Conservation (phyloP, 2,888 invertebrate species). For the Caradrina clavipalpis region DNA sequence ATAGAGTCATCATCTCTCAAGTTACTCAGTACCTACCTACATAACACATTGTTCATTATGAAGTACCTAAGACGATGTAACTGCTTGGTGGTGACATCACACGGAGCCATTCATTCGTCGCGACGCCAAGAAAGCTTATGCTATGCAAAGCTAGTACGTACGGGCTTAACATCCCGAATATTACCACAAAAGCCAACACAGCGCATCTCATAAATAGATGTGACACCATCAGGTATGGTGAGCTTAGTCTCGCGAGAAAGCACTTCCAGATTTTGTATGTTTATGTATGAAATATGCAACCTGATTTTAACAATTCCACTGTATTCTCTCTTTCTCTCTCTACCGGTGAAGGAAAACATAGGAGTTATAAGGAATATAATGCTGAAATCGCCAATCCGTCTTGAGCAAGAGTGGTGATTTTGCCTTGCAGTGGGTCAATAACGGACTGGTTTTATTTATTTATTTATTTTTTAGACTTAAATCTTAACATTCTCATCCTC, state of each 20-base stretch:
- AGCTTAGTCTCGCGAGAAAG: slow-evolving; percentile 29
- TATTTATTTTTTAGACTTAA: background rate
- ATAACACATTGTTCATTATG: background rate
- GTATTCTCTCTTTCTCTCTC: background rate
- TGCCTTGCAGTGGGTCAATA: too few relatives aligned
- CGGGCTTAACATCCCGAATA: slow-evolving; percentile 5
- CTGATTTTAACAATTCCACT: slow-evolving; percentile 1
- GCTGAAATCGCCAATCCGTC: too few relatives aligned
- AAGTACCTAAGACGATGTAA: background rate
- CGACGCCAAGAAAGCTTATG: slow-evolving; percentile 2
- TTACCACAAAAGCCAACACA: slow-evolving; percentile 23
- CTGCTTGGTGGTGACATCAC: background rate
- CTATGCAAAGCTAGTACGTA: slow-evolving; percentile 7
- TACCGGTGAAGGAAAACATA: too few relatives aligned
- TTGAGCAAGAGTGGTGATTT: too few relatives aligned
- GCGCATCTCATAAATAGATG: slow-evolving; percentile 48
- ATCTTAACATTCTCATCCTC: slow-evolving; percentile 4
- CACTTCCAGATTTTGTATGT: slow-evolving; percentile 33
- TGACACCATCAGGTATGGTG: slow-evolving; percentile 48
- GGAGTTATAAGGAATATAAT: too few relatives aligned
- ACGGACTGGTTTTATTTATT: too few relatives aligned
- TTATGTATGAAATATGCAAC: slow-evolving; percentile 4
- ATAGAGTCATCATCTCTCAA: background rate
- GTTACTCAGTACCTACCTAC: background rate
- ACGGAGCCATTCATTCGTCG: slow-evolving; percentile 6